Base-by-base conservation (phyloP, 2,888 invertebrate species). In the Caenorhabditis plicata region DNA sequence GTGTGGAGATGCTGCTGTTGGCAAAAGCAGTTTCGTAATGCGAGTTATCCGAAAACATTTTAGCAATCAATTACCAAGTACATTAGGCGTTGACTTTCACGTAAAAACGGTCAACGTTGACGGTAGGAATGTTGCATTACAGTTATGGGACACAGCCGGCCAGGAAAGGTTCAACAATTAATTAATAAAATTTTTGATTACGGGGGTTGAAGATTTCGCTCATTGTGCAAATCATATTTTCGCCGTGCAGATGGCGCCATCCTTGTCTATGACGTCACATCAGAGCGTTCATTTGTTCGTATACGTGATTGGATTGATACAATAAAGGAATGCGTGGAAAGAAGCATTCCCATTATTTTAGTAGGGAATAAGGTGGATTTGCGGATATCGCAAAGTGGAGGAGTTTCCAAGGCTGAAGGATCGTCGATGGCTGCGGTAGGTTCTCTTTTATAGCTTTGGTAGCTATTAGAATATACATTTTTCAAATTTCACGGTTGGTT, bases 131-230 rank as follows among this genome's bases (percentile, higher is more conserved):
- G 82, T 85, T 4, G 83, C 84, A 19, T 74, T 85, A 2, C 85
- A 85, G 53, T 71, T 85, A 7, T 87, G 87, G 87, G 87, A 87
- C 69, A 87, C 87, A 2, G 87, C 87, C 20, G 87, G 87, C 3
- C 85, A 85, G 71, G 85, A 85, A 74, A 81, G 85, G 83, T 84
- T 25, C 29, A 40, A 11, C 25, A 9, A 23, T 15, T 22, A 22
- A 20, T 43, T 19, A n/a, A n/a, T n/a, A n/a, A n/a, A n/a, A n/a
- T n/a, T n/a, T n/a, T n/a, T 39, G 3, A 27, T n/a, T 33, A 22
- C 29, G 8, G 27, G 15, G 17, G 20, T 20, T 49, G 32, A 50
- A 82, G 85, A 61, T 87, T 87, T 78, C 84, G 86, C 15, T 85
- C 86, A 58, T 84, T 87, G 44, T 86, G 86, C 27, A 86, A 85